Base-by-base conservation (phyloP, 2,888 invertebrate genomes). In the Lasioglossum zephyrum region DNA sequence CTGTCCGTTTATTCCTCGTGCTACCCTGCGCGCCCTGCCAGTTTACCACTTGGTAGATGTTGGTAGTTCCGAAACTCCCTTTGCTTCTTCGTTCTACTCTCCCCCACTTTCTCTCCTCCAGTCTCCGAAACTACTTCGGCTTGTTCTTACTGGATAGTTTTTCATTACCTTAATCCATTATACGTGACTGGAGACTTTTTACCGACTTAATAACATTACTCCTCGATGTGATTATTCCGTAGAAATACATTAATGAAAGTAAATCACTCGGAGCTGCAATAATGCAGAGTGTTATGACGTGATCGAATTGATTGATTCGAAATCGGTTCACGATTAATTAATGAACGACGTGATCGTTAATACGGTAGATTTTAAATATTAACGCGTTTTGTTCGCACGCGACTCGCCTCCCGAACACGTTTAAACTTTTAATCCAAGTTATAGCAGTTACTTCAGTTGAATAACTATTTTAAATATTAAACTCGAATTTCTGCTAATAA, bases 31-130 rank as follows among this genome's bases (percentile, higher is more conserved):
- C 74, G 79, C 41, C 73, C 79, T 82, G 81, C 86, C 90, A 90
- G 92, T 92, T 92, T 90, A 90, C 87, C 90, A 87, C 90, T 92
- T 89, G 89, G 88, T 88, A 87, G 84, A 85, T 87, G 87, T 81
- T 85, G 87, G 89, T 90, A 92, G 91, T 92, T 92, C 79, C 84
- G 87, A 81, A 87, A 88, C 85, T 86, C 79, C 49, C 57, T 69
- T 39, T 36, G 44, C n/a, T 44, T 18, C 76, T 11, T n/a, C 41
- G 57, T 36, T 44, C 47, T 11, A n/a, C 66, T 11, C 31, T 18
- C 39, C 22, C 16, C 36, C 39, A 36, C 69, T 22, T 49, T 69
- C 70, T 4, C 60, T 26, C 63, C 63, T 6, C 1, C 31, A 26
- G 2, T 8, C 63, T 31, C 36, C 13, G 26, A 39, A 69, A 77